Base-by-base conservation (phyloP, 2,888 invertebrate species). In the Isoperla grammatica region DNA sequence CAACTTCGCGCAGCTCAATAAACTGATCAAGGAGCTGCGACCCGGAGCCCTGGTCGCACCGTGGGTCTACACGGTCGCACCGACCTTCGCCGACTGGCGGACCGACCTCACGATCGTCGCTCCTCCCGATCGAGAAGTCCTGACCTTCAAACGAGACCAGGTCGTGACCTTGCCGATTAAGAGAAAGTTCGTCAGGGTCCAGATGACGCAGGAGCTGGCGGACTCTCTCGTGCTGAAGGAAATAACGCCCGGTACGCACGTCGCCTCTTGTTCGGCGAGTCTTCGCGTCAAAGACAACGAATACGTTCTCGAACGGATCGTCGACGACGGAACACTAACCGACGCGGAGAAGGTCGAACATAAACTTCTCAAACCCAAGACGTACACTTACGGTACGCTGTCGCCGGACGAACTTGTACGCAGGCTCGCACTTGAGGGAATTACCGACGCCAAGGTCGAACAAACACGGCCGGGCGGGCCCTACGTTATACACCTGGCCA, bases 1-100 rank as follows among this genome's bases (percentile, higher is more conserved):
- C 20, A 96, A 91, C 78, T 96, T 94, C 75, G 87, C 89, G 49
- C 94, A 95, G 76, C 95, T 95, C 13, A 94, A 93, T 75, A 96
- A 96, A 78, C 79, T 96, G 57, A 90, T 95, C 63, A 85, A 90
- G 70, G 96, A 96, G 74, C 78, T 96, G 65, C 90, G 91, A 73
- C 95, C 96, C 2, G 84, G 84, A 67, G 86, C 90, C 67, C 77
- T 96, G 59, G 90, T 95, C 40, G 85, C 94, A 65, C 91, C 95
- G 0, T 92, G 95, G 73, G 86, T 86, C 70, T 95, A 96, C 74
- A 87, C 87, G 19, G 81, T 83, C 61, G 88, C 90, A 15, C 87
- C 88, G 17, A 75, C 81, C 8, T 79, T 82, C 17, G 85, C 86
- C 2, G 84, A 86, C 0, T 85, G 86, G 69, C 77, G 86, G 61